Evolutionary conservation across 1,140 invertebrate genomes (phyloP).

Genomic region (Scaptomyza hsui): DNA sequence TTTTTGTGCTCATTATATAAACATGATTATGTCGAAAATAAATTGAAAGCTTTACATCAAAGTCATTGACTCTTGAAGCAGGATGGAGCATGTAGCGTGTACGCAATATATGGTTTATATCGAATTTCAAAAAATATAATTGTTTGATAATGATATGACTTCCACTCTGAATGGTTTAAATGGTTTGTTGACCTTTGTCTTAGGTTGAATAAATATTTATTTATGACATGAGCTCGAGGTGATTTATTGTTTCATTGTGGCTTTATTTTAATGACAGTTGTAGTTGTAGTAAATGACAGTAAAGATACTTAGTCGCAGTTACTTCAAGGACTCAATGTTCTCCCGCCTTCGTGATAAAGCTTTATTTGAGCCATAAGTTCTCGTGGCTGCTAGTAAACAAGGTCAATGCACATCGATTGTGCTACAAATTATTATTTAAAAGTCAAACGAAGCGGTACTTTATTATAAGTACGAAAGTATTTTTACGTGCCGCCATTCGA

Average conservation of each 20-base stretch:
- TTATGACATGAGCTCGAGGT: background rate
- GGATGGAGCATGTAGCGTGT: background rate
- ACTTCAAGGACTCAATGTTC: background rate
- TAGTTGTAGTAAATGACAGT: no score
- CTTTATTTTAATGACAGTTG: no score
- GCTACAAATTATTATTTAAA: constrained; percentile 9
- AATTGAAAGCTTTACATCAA: constrained; percentile 3
- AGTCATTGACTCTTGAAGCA: background rate
- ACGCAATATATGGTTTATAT: background rate
- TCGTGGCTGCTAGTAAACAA: background rate
- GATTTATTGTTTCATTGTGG: no score
- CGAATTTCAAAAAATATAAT: background rate
- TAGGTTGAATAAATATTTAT: background rate
- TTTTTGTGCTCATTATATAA: background rate
- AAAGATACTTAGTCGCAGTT: no score
- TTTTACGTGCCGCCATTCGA: constrained; percentile 26
- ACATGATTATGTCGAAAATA: background rate
- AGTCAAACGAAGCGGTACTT: constrained; percentile 1
- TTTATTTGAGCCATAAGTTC: background rate
- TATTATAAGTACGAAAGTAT: constrained; percentile 20
- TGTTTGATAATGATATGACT: background rate
- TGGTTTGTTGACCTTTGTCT: background rate
- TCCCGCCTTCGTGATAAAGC: background rate
- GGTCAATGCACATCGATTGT: constrained; percentile 28
- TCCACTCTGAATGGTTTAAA: background rate